Evolutionary conservation across 2,113 vertebrate species (phyloP), one percentile per base, ranked within the genome.

Genomic region (Bufo gargarizans): DNA sequence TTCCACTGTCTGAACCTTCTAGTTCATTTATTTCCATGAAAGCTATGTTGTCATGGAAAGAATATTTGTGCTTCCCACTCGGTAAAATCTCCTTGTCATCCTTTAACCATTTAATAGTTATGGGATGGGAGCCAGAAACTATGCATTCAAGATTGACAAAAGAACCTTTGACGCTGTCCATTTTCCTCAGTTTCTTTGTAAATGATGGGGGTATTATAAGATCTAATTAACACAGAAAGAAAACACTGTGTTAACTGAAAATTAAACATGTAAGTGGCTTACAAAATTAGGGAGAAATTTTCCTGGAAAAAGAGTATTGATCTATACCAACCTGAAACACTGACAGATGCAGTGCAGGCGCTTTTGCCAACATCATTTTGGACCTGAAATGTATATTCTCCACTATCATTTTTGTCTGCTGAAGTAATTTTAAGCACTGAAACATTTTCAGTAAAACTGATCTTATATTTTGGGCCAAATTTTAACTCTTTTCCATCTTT

Each of bases 191-290:
- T 83, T 97, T 99, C 94, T 98, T 97, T 76, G 97, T 99, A 90
- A 99, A 99, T 85, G 97, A 97, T 3, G 98, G 98, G 86, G 97
- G 97, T 93, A 99, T 96, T 91, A 99, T 97, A 92, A 98, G 97
- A 97, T 99, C 98, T 99, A 90, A 90, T 78, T 91, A 93, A 92
- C 69, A 78, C 80, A 93, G 84, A 93, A 89, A 87, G 88, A 58
- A 91, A 14, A 91, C 89, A 89, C 49, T 2, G 58, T 93, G 87
- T 90, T 92, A 90, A 83, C 85, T 1, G 12, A 0, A 0, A n/a
- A 14, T 65, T 33, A 58, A 86, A 43, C 77, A 0, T n/a, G 78
- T 84, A 47, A 80, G 12, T 86, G 84, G 2, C 7, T 74, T 49
- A 49, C 17, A 16, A 43, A 59, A 17, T 33, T 33, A 33, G 4